phyloP scores from a whole-genome alignment of 2,797 vertebrate species.

The Lindbergichthys nudifrons region DNA sequence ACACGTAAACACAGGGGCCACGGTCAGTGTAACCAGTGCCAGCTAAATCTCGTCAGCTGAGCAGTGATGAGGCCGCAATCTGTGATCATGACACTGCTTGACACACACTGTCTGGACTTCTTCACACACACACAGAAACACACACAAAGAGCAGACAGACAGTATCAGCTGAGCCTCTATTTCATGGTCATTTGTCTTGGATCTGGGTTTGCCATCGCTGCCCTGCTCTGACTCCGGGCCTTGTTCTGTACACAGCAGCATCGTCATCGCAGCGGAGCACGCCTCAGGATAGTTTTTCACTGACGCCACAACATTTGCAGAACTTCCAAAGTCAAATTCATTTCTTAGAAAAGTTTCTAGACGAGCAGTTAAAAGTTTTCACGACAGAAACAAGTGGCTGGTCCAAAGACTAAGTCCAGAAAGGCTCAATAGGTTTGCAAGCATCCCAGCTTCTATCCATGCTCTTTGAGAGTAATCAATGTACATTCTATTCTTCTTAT shows the following conservation, averaged over 20 bases:
- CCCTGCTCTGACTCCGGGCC: conserved; percentile 55
- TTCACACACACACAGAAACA: conserved; percentile 36
- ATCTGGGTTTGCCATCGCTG: conserved; percentile 38
- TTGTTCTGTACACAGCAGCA: conserved; percentile 23
- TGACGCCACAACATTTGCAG: conserved; percentile 24
- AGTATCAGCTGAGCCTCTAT: conserved; percentile 36
- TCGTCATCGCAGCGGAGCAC: conserved; percentile 23
- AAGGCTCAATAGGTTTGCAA: not conserved
- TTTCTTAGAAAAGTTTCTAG: conserved; percentile 40
- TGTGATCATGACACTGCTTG: conserved; percentile 75
- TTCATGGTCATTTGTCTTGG: conserved; percentile 54
- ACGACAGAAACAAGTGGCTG: conserved; percentile 9
- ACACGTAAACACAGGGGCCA: conserved; percentile 34
- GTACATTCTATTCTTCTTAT: not conserved
- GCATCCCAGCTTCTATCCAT: not conserved
- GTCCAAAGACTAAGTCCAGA: not conserved
- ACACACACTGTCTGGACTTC: conserved; percentile 65
- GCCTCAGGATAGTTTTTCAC: not conserved
- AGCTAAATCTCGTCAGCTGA: conserved; percentile 70
- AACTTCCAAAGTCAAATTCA: conserved; percentile 27
- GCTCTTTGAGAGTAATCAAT: not conserved
- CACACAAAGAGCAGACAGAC: conserved; percentile 24
- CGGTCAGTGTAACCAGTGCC: conserved; percentile 62
- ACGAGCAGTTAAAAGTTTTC: conserved; percentile 36
- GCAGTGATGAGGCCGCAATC: conserved; percentile 73